Conservation (phyloP, 2,888 invertebrate genomes). For the Acholoe squamosa region DNA sequence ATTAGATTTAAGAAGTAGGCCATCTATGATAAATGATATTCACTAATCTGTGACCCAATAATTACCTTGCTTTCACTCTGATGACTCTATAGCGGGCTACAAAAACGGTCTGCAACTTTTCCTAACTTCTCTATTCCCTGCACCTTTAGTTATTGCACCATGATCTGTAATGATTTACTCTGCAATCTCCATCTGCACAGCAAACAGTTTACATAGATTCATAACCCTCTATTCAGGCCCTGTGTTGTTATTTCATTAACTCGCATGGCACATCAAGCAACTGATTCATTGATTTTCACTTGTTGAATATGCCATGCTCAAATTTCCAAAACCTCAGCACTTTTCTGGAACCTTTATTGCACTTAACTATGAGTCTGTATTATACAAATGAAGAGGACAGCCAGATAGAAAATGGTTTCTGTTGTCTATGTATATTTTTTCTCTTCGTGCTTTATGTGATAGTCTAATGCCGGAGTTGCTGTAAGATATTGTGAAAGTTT, state of each 20-base stretch:
- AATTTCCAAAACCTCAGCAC: background rate
- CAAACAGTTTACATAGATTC: too few species aligned
- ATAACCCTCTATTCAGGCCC: too few species aligned
- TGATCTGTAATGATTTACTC: background rate
- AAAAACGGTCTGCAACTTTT: conserved; percentile 38
- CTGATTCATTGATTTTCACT: too few species aligned
- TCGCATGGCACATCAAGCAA: too few species aligned
- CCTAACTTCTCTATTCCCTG: background rate
- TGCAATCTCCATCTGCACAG: too few species aligned
- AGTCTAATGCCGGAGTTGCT: background rate
- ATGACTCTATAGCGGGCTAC: background rate
- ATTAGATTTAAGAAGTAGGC: too few species aligned
- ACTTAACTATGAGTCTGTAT: conserved; percentile 1
- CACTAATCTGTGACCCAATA: background rate
- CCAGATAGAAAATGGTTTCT: background rate
- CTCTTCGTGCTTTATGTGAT: background rate
- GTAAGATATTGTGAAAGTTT: background rate
- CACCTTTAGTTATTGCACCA: too few species aligned
- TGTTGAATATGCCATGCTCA: too few species aligned
- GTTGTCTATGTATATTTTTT: background rate
- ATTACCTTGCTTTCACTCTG: background rate
- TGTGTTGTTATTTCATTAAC: too few species aligned
- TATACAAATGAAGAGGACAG: background rate
- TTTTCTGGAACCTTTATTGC: conserved; percentile 48
- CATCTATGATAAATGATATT: background rate